A percentile compares a stretch with the other conserved stretches of the same genome.
These are phyloP conservation scores for Melanotaenia maccullochi DNA, from an alignment of 2,797 vertebrate genomes.

Conservation along the genomic window DNA sequence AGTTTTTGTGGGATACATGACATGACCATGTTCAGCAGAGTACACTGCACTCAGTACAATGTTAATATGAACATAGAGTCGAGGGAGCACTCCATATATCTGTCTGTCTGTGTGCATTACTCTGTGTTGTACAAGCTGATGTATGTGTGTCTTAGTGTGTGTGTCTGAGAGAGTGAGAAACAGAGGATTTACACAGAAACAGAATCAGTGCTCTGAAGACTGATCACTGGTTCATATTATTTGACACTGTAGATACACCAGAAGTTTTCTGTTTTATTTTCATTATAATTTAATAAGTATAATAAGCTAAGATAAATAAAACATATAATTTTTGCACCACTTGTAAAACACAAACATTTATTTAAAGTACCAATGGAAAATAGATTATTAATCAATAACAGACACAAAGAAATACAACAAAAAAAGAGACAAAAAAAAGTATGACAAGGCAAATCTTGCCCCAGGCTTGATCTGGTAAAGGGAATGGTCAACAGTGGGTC, in stretches of 20 bases:
- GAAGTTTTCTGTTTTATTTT: background rate
- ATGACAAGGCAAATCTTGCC: too few species aligned
- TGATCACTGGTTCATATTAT: background rate
- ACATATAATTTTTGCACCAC: too few species aligned
- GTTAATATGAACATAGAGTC: conserved; percentile 3
- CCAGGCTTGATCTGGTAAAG: too few species aligned
- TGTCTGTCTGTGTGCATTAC: background rate
- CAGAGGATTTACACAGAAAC: background rate
- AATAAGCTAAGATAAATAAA: too few species aligned
- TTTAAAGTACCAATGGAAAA: too few species aligned
- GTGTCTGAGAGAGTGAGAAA: background rate
- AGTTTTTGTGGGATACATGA: background rate
- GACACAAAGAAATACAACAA: too few species aligned
- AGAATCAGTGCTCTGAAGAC: background rate
- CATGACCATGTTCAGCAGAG: background rate
- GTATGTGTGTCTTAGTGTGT: background rate
- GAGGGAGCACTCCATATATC: background rate
- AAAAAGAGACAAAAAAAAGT: too few species aligned
- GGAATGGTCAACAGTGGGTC: too few species aligned
- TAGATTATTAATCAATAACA: too few species aligned
- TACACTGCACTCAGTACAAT: background rate
- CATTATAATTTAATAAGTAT: background rate
- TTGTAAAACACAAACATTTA: too few species aligned
- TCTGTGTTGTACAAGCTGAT: background rate
- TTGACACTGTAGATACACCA: background rate